Evolutionary conservation across 2,888 invertebrate genomes (phyloP), one percentile per base, ranked within the genome.

Genomic region (Polietes domitor): DNA sequence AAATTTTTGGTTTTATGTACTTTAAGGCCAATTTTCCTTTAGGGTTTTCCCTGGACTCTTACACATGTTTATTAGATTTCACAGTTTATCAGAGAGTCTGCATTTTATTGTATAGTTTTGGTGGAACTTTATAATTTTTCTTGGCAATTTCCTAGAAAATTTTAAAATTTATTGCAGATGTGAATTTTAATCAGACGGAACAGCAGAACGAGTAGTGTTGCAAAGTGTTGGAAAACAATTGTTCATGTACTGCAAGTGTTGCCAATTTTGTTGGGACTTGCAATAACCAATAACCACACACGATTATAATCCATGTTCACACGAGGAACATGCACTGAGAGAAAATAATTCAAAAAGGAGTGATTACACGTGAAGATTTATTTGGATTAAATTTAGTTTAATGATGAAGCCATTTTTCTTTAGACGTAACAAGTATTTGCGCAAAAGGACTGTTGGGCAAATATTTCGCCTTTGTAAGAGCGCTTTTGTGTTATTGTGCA

Each of bases 141-240:
- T 24, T 26, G 2, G 24, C 12, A 15, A 58, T 26, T 58, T 15
- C 1, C 58, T 15, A 9, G 58, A 10, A 58, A 58, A 58, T 58
- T 26, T 58, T n/a, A 26, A 1, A 12, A 24, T 15, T 15, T 9
- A 24, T 58, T 58, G 26, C 12, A 24, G 58, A 58, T 24, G 55
- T 55, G 24, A 24, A 21, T 24, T 21, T 24, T 55, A 50, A 24
- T 24, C 3, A 12, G 26, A 26, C 58, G 58, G 24, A 55, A n/a
- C 10, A 41, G 7, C 10, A 37, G 37, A 37, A 37, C 7, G 10
- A 47, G n/a, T 17, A 80, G 83, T 83, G 83, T 80, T 83, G 83
- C 10, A 74, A 83, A 83, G 15, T 19, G 63, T 28, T 21, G 17
- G 50, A 71, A 37, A 65, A 41, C 24, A 21, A 43, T 24, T 43